Base-by-base conservation (phyloP, 2,797 vertebrate genomes). In the Zalophus californianus region DNA sequence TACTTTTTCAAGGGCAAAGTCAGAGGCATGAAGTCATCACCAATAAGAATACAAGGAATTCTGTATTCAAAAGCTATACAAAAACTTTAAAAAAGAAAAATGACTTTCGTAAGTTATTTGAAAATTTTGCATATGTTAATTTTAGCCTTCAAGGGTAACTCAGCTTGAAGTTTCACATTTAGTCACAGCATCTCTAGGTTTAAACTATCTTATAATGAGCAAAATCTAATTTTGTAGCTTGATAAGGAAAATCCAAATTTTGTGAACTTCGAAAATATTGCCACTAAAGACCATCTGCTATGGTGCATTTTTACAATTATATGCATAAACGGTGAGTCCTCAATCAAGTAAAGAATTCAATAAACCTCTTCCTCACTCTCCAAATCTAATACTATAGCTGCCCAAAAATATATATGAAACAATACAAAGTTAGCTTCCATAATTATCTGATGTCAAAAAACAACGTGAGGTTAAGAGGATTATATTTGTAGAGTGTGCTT, bases 91-190 rank as follows among this genome's bases (percentile, higher is more conserved):
- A 93, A 86, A 84, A 91, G 18, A 96, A 32, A 95, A 83, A 96
- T 66, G 83, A 89, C 20, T 95, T 88, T 79, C 35, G 25, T 13
- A 68, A 97, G 73, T 86, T 94, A 82, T 60, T 94, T 83, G 72
- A 79, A 92, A 92, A 92, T 52, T 82, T 32, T 93, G 18, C 60
- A 52, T 83, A 89, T 78, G 86, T 90, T 96, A 94, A 95, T 91
- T 96, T 97, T 83, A 97, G 83, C 56, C 91, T 96, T 95, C 89
- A 91, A 96, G 82, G 58, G 50, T 96, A 96, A 97, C 85, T 93
- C 80, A 87, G 66, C 27, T 92, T 96, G 27, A 95, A 94, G 52
- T 92, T 95, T 96, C 82, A 88, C 72, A 91, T 96, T 92, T 86
- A 88, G 54, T 54, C 75, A 72, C 7, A 87, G 70, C 29, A 86